Base-by-base conservation (phyloP, 2,888 invertebrate species). In the Mactromeris polynyma region DNA sequence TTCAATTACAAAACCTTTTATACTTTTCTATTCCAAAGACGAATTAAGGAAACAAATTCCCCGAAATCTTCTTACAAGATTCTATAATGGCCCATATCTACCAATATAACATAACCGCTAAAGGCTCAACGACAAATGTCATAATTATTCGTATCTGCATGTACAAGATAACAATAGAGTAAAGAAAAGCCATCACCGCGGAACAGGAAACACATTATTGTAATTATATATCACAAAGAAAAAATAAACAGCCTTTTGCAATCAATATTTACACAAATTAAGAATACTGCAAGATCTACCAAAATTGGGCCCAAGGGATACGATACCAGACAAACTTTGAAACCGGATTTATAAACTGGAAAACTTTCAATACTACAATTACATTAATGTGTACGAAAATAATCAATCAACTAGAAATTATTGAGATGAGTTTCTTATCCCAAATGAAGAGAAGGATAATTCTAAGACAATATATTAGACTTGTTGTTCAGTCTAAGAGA, bases 261-360 rank as follows among this genome's bases (percentile, higher is more conserved):
- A 90, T 90, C 90, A 88, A 90, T 90, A 90, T 86, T 73, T 88
- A 87, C 83, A 89, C 88, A 91, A 88, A 91, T 89, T 90, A 90
- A 88, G 91, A 89, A 79, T 40, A 88, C 80, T 89, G 89, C 88
- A 88, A 88, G 86, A 91, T 91, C 85, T 91, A 91, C 89, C 81
- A 69, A 88, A 87, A 91, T 88, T 83, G 85, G 77, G 85, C 91
- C 89, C 86, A 17, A 7, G 81, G 89, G 91, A 82, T 51, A n/a
- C 14, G 21, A 42, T 82, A 42, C 86, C 86, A 91, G 91, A 91
- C 91, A 83, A 87, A 88, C 79, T 89, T 89, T 82, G 82, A 88
- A 88, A 86, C 82, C 31, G 83, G 83, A 88, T 89, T 89, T 87
- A 90, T 86, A 81, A 81, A 86, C 84, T 88, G 86, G 90, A 88